Base-by-base conservation (phyloP, 1,140 invertebrate species). In the Calycopis cecrops region DNA sequence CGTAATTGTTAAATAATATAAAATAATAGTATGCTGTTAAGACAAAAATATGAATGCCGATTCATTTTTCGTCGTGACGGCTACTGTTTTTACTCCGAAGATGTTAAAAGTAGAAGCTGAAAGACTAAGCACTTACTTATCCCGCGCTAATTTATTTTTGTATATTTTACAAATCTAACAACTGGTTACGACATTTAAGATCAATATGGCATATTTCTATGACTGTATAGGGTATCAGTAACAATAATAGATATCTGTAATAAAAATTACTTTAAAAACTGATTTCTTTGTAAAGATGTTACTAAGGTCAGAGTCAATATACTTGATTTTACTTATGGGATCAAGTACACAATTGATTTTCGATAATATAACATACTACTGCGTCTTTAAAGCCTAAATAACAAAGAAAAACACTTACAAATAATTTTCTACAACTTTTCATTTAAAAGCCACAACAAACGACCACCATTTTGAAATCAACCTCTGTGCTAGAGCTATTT, bases 381-480 rank as follows among this genome's bases (percentile, higher is more conserved):
- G 4, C 12, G n/a, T 42, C 6, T 3, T 21, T 3, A 55, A 48
- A 12, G 37, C 51, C 44, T 55, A 63, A 60, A 60, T 57, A 60
- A 56, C 28, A 55, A 59, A 49, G 40, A 48, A 59, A 9, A 16
- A 17, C 17, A 44, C 40, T 44, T 18, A 44, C 40, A 44, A 44
- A 44, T 50, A 63, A 55, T 65, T 58, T 69, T 74, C 65, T 63
- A 74, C 68, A 79, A 75, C 68, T 44, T 42, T 54, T 79, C 69
- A 79, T 69, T 73, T 69, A 62, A 73, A 87, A 88, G 85, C 59
- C 85, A 88, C 85, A 88, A 88, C 87, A 88, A 88, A 88, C 82
- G 82, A 68, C 79, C 79, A 86, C 87, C 87, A 88, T 88, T 83
- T 88, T 88, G 87, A 81, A 84, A 76, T 78, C 72, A 79, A 76